A percentile compares a stretch with the other conserved stretches of the same genome.
phyloP scores from a whole-genome alignment of 2,797 vertebrate genomes.

The Remorina albescens region DNA sequence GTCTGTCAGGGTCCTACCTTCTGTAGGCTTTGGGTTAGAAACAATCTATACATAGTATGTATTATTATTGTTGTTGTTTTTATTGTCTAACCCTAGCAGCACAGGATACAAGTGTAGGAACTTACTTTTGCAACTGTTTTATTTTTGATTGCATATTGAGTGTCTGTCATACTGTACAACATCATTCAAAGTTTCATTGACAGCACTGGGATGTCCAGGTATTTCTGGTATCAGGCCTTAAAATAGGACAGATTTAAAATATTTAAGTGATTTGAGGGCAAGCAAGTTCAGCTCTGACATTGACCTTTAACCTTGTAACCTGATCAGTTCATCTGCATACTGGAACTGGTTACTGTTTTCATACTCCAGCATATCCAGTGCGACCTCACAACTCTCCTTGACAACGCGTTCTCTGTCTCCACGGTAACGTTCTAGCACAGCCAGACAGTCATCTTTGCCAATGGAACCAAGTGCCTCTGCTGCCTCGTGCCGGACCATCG shows the following conservation, averaged over 20 bases:
- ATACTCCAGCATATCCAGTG: conserved; percentile 92
- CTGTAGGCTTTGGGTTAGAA: neutral
- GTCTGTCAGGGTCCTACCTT: neutral
- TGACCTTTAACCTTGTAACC: conserved; percentile 74
- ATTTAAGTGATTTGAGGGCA: neutral
- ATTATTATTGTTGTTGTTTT: too few relatives aligned
- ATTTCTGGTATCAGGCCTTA: neutral
- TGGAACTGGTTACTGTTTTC: conserved; percentile 90
- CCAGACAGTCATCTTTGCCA: conserved; percentile 88
- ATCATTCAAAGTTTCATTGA: neutral
- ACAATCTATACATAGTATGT: neutral
- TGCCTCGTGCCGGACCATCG: conserved; percentile 97
- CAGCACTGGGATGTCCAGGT: neutral
- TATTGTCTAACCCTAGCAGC: too few relatives aligned
- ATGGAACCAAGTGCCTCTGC: conserved; percentile 96
- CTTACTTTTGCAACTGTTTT: neutral
- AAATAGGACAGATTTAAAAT: neutral
- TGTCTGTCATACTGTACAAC: neutral
- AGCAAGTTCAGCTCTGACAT: neutral
- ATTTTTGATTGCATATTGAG: neutral
- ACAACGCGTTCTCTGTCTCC: conserved; percentile 89
- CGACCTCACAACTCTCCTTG: conserved; percentile 96
- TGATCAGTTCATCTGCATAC: conserved; percentile 89
- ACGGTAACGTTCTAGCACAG: conserved; percentile 82
- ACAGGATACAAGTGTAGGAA: neutral